phyloP scores from a whole-genome alignment of 2,797 vertebrate species.

The Alca torda region DNA sequence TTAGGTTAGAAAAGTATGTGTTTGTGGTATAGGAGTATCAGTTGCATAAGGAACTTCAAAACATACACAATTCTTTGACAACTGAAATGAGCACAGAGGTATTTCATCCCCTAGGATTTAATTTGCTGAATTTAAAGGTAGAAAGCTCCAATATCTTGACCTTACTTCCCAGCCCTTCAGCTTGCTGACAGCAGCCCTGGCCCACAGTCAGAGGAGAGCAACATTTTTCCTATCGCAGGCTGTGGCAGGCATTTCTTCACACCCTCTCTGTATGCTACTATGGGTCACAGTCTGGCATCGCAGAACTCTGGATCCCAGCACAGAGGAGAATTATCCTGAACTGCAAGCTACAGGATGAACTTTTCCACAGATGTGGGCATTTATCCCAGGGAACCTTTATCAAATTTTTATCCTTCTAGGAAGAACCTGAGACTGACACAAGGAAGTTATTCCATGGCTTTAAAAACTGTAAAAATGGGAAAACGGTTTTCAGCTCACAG shows the following conservation, averaged over 20 bases:
- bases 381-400: not conserved
- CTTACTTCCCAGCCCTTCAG: not conserved
- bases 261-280: rapidly evolving
- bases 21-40: not conserved
- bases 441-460: not conserved
- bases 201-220: not conserved
- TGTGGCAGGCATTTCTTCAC: not conserved
- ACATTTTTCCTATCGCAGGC: not conserved
- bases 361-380: not conserved
- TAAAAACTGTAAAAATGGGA: not conserved
- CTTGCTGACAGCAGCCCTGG: not conserved
- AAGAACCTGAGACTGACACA: not conserved
- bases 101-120: not conserved
- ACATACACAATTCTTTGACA: not conserved
- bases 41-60: not conserved
- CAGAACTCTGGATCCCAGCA: not conserved
- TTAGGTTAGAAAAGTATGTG: not conserved
- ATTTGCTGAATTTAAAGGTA: not conserved
- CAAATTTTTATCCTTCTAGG: not conserved
- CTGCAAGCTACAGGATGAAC: not conserved
- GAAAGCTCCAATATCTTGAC: not conserved
- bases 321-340: not conserved
- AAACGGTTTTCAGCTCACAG: not conserved
- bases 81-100: not conserved
- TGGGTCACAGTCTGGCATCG: not conserved